Percentiles rank a stretch among this genome's conserved stretches.
phyloP scores from a whole-genome alignment of 2,797 vertebrate species.

The Periophthalmus magnuspinnatus region DNA sequence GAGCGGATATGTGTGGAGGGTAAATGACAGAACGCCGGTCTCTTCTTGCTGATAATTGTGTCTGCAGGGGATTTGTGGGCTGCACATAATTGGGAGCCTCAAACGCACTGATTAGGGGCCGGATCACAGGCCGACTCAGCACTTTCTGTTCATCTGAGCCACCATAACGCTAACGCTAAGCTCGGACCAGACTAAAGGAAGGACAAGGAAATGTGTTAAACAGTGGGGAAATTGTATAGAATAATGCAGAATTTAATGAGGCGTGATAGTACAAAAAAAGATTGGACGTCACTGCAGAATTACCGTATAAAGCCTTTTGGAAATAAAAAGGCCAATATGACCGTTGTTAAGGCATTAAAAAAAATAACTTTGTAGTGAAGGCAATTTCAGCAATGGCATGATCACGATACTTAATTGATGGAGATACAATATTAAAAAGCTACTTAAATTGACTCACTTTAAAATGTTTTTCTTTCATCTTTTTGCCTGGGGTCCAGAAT shows the following conservation, averaged over 20 bases:
- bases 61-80: constrained; percentile 52
- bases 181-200: neutral
- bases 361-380: neutral
- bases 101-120: constrained; percentile 50
- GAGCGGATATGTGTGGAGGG: constrained; percentile 6
- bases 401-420: neutral
- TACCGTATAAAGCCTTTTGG: neutral
- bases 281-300: neutral
- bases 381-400: neutral
- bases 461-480: too few species aligned
- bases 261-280: neutral
- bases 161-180: too few species aligned
- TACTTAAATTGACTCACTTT: too few species aligned
- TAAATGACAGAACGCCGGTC: constrained; percentile 49
- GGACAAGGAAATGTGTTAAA: neutral
- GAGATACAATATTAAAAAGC: neutral
- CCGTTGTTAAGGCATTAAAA: neutral
- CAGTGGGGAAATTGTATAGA: neutral
- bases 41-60: constrained; percentile 55
- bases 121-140: constrained; percentile 35
- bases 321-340: neutral
- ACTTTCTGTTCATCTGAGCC: constrained; percentile 1
- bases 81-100: constrained; percentile 55
- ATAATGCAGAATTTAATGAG: constrained; percentile 1
- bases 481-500: too few species aligned